A percentile compares a stretch with the other conserved stretches of the same genome.
These are phyloP conservation scores for Drosophila diplacantha DNA, from an alignment of 2,888 invertebrate species.

Conservation along the genomic window DNA sequence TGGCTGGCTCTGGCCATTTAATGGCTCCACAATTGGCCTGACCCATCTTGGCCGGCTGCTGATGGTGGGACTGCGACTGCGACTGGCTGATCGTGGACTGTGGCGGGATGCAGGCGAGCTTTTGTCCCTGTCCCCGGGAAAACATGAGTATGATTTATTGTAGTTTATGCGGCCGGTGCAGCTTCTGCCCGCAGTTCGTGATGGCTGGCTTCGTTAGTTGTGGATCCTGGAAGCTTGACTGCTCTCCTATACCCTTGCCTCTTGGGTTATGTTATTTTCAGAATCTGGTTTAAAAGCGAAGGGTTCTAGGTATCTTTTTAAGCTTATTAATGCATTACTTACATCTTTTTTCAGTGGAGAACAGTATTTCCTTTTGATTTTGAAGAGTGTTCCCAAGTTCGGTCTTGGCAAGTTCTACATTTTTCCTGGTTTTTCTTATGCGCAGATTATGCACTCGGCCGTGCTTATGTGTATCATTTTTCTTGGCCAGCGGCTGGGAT, in stretches of 20 bases:
- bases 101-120: conserved; percentile 17
- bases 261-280: background rate
- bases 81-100: conserved; percentile 15
- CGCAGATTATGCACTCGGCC: conserved; percentile 21
- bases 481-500: conserved; percentile 59
- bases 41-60: conserved; percentile 20
- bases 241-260: conserved; percentile 1
- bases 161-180: conserved; percentile 53
- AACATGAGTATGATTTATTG: conserved; percentile 74
- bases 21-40: conserved; percentile 62
- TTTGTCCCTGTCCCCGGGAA: conserved; percentile 57
- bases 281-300: background rate
- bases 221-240: conserved; percentile 14
- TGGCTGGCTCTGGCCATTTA: conserved; percentile 59
- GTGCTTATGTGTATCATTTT: conserved; percentile 60
- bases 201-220: conserved; percentile 38
- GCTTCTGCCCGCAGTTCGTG: conserved; percentile 38
- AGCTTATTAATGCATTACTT: background rate
- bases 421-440: conserved; percentile 1
- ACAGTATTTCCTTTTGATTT: background rate
- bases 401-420: background rate
- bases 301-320: background rate
- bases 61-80: conserved; percentile 18
- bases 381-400: background rate
- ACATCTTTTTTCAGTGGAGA: background rate